phyloP scores from a whole-genome alignment of 2,797 vertebrate species.

The Ptychobarbus kaznakovi region DNA sequence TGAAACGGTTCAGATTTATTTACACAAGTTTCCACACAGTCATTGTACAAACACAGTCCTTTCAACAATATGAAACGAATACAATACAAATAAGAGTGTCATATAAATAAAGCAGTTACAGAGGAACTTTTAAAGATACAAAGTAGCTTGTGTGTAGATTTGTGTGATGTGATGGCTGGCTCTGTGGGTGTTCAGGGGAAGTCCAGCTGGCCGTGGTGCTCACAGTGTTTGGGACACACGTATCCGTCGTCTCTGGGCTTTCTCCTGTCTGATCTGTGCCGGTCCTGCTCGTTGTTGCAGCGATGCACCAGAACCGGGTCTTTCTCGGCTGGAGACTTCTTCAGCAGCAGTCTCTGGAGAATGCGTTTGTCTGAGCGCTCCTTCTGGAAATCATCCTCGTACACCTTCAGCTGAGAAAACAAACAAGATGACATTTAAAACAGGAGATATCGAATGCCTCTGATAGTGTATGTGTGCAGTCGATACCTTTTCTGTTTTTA shows the following conservation, averaged over 20 bases:
- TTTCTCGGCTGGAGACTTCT: slow-evolving; percentile 67
- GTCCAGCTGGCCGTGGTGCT: slow-evolving; percentile 59
- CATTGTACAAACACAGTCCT: background rate
- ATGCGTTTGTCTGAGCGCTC: slow-evolving; percentile 83
- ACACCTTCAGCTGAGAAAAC: slow-evolving; percentile 78
- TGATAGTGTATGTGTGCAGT: background rate
- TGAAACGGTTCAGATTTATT: background rate
- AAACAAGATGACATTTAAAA: background rate
- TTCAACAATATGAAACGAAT: background rate
- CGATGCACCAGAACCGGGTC: slow-evolving; percentile 79
- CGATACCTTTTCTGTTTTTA: background rate
- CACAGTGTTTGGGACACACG: slow-evolving; percentile 71
- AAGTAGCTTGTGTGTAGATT: slow-evolving; percentile 2
- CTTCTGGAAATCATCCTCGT: slow-evolving; percentile 82
- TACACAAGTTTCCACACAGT: background rate
- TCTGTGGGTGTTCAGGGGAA: slow-evolving; percentile 51
- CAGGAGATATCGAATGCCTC: background rate
- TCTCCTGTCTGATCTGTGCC: slow-evolving; percentile 61
- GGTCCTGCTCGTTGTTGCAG: slow-evolving; percentile 77
- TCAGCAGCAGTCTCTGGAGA: slow-evolving; percentile 79
- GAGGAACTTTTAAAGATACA: background rate
- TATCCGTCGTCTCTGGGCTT: slow-evolving; percentile 61
- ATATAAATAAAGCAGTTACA: slow-evolving; percentile 18
- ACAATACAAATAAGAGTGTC: background rate
- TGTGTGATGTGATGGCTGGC: background rate